A percentile compares a stretch with the other conserved stretches of the same genome.
These are phyloP conservation scores for Macaria liturata DNA, from an alignment of 2,888 invertebrate genomes.

Conservation along the genomic window DNA sequence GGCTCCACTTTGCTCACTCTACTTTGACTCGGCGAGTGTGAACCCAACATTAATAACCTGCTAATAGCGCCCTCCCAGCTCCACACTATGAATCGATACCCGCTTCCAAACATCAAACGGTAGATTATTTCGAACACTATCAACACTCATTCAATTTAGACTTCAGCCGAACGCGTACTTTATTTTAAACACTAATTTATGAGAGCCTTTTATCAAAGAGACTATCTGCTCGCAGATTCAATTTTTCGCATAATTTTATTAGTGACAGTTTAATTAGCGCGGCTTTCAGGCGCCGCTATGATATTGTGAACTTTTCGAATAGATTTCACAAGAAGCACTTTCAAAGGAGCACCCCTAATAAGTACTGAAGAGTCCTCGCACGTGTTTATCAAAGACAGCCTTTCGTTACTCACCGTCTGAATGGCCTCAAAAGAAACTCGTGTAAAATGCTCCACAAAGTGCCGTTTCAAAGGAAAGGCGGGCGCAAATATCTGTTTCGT, in stretches of 20 bases:
- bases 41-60: conserved; percentile 76
- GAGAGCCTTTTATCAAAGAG: conserved; percentile 55
- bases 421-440: conserved; percentile 84
- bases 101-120: conserved; percentile 27
- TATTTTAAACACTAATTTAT: conserved; percentile 44
- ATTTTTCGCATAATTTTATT: conserved; percentile 81
- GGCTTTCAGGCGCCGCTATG: conserved; percentile 77
- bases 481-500: conserved; percentile 84
- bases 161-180: conserved; percentile 24
- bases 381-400: conserved; percentile 84
- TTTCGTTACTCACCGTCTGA: conserved; percentile 84
- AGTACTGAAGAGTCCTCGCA: conserved; percentile 84
- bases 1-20: conserved; percentile 74
- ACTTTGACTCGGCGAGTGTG: conserved; percentile 73
- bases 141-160: conserved; percentile 10
- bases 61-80: conserved; percentile 55
- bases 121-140: conserved; percentile 15
- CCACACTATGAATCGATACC: conserved; percentile 25
- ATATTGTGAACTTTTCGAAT: conserved; percentile 82
- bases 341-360: conserved; percentile 83
- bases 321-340: conserved; percentile 82
- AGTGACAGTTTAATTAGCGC: conserved; percentile 82
- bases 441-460: conserved; percentile 83
- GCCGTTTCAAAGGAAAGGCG: conserved; percentile 82
- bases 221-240: conserved; percentile 64